Evolutionary conservation across 2,888 invertebrate species (phyloP).

Genomic region (Fragum whitleyi): DNA sequence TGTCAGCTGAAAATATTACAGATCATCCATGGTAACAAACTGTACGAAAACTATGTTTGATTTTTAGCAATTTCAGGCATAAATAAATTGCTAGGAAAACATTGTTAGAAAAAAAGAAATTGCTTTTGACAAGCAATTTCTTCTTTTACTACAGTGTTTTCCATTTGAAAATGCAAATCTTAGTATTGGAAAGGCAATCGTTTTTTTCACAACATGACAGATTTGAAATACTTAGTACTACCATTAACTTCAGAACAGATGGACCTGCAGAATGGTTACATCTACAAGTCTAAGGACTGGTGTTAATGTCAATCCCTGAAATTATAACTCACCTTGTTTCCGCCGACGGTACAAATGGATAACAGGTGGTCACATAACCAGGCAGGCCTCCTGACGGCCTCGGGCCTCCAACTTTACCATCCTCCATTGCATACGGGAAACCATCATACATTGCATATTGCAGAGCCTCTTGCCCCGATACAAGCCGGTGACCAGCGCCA

Average conservation of each 20-base stretch:
- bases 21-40: too few species aligned
- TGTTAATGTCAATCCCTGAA: too few species aligned
- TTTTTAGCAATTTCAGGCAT: too few species aligned
- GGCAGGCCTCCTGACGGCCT: conserved; percentile 72
- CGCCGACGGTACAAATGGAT: conserved; percentile 79
- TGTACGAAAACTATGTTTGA: too few species aligned
- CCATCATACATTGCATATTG: conserved; percentile 31
- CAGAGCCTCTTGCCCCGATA: conserved; percentile 27
- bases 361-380: conserved; percentile 81
- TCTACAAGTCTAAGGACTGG: too few species aligned
- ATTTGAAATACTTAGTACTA: too few species aligned
- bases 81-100: too few species aligned
- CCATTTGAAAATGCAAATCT: too few species aligned
- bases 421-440: conserved; percentile 28
- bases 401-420: neutral
- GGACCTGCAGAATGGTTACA: too few species aligned
- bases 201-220: neutral
- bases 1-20: too few species aligned
- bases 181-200: neutral
- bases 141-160: conserved; percentile 6
- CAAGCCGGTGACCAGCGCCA: neutral
- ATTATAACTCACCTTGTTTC: conserved; percentile 37
- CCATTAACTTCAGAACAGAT: too few species aligned
- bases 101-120: too few species aligned
- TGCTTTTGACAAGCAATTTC: neutral